These are phyloP conservation scores for Drosophila nigromelanica DNA, from an alignment of 1,140 invertebrate species.

Conservation along the genomic window DNA sequence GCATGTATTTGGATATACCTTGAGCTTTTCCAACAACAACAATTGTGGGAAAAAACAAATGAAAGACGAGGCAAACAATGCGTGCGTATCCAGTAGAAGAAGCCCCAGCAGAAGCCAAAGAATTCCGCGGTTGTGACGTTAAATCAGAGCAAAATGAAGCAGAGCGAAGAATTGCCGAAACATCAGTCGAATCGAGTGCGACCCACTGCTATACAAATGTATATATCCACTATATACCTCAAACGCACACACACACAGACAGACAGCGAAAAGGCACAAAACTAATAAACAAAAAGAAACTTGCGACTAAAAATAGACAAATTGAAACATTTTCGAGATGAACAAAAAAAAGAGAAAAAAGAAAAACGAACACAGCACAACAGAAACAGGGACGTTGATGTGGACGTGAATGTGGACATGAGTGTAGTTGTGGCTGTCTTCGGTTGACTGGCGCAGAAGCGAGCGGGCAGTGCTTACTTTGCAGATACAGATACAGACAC, in stretches of 20 bases:
- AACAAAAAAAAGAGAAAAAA: constrained; percentile 28
- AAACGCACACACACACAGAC: constrained; percentile 24
- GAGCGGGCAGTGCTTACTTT: constrained; percentile 25
- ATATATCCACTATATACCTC: constrained; percentile 36
- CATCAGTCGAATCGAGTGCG: constrained; percentile 54
- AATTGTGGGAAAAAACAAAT: constrained; percentile 48
- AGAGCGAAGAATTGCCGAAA: constrained; percentile 33
- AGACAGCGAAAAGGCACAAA: constrained; percentile 50
- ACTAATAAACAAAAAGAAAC: constrained; percentile 83
- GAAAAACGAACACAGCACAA: constrained; percentile 54
- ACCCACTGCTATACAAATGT: constrained; percentile 62
- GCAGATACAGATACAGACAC: constrained; percentile 5
- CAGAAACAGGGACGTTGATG: constrained; percentile 33
- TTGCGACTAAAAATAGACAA: constrained; percentile 79
- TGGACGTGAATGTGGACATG: constrained; percentile 29
- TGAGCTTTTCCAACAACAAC: constrained; percentile 49
- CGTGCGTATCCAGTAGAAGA: constrained; percentile 47
- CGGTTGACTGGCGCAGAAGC: constrained; percentile 56
- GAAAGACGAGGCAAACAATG: constrained; percentile 63
- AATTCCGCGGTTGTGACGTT: constrained; percentile 78
- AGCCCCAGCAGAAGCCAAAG: too few species aligned
- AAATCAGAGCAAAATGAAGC: constrained; percentile 55
- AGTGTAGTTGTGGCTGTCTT: constrained; percentile 29
- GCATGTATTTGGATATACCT: constrained; percentile 44
- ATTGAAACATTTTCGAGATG: constrained; percentile 79